Conservation (phyloP, 2,113 vertebrate species). For the Oostethus manadensis region DNA sequence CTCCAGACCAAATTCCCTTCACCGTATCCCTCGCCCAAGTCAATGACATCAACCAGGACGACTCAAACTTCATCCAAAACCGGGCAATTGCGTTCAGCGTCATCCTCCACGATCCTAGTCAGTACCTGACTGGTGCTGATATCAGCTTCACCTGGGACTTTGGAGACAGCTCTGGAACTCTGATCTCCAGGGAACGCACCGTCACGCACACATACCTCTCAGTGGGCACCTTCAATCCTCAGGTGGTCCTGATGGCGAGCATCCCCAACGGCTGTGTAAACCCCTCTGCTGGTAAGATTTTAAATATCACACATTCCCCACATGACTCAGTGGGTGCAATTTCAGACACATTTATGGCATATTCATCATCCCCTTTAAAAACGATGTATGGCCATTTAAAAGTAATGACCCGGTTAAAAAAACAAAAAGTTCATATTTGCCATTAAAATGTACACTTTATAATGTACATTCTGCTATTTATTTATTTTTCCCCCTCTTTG, state of each 20-base stretch:
- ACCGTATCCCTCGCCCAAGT: slow-evolving; percentile 78
- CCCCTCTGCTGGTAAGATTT: slow-evolving; percentile 62
- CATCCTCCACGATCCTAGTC: slow-evolving; percentile 86
- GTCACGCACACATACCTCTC: slow-evolving; percentile 85
- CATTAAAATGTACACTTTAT: too few species aligned
- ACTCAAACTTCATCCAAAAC: slow-evolving; percentile 83
- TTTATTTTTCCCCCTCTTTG: too few species aligned
- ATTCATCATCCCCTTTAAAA: background rate
- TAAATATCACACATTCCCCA: background rate
- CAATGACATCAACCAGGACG: slow-evolving; percentile 64
- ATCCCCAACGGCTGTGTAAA: slow-evolving; percentile 77
- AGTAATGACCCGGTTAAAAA: background rate
- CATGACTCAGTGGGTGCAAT: too few species aligned
- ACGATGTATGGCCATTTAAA: background rate
- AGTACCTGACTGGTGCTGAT: slow-evolving; percentile 79
- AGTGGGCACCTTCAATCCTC: slow-evolving; percentile 74
- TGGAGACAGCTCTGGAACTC: slow-evolving; percentile 83
- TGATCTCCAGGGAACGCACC: slow-evolving; percentile 78
- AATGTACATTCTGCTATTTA: background rate
- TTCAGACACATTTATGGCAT: background rate
- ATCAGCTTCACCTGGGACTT: slow-evolving; percentile 93
- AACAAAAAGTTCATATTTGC: background rate
- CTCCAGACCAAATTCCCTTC: slow-evolving; percentile 86
- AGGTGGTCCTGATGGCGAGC: slow-evolving; percentile 83
- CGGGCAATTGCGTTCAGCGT: slow-evolving; percentile 80